These are phyloP conservation scores for Acanthosepion esculentum DNA, from an alignment of 2,888 invertebrate species.

Conservation along the genomic window DNA sequence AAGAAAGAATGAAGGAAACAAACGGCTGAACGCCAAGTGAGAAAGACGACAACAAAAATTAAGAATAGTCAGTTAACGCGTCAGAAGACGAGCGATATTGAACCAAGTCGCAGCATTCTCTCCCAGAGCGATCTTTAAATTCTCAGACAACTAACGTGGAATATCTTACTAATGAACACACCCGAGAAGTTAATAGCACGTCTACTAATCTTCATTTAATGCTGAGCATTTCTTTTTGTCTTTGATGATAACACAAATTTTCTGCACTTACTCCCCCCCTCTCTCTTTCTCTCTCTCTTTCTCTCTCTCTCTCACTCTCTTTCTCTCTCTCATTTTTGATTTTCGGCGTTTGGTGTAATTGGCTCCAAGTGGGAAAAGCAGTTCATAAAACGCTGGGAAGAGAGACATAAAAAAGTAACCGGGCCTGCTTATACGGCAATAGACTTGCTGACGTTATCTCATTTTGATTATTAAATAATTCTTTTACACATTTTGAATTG, in stretches of 20 bases:
- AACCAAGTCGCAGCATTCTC: not conserved
- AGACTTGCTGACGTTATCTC: not conserved
- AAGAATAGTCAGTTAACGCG: not conserved
- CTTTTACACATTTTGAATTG: not conserved
- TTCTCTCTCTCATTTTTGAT: not conserved
- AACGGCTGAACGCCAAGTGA: not conserved
- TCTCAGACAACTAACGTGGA: not conserved
- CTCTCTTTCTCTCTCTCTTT: not conserved
- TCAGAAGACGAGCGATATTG: not conserved
- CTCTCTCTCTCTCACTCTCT: not conserved
- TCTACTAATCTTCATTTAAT: not conserved
- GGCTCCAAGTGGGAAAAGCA: not conserved
- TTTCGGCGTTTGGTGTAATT: not conserved
- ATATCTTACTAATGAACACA: not conserved
- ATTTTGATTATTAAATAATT: not conserved
- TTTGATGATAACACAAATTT: not conserved
- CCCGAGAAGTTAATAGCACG: not conserved
- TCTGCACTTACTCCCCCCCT: not conserved
- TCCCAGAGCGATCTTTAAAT: constrained; percentile 33
- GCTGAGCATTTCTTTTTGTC: not conserved
- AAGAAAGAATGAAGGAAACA: not conserved
- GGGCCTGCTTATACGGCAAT: not conserved
- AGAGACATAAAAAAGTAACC: not conserved
- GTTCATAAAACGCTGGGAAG: not conserved
- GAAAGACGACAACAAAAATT: not conserved